Evolutionary conservation across 30 jellyfish, hydroid and myxozoan species (phyloP).

Genomic region (Aurelia coerulea): DNA sequence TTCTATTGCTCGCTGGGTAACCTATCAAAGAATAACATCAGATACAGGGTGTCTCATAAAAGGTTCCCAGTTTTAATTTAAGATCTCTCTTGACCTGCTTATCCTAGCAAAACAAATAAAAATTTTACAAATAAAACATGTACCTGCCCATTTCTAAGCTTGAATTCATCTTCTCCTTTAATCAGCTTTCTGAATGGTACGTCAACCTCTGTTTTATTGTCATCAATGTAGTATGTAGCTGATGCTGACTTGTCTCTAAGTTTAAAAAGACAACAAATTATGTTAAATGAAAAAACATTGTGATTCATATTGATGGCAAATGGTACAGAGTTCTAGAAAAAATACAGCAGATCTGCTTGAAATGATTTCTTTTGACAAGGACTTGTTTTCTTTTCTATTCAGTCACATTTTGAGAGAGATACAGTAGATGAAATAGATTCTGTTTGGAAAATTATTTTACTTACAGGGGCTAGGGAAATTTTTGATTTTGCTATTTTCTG

Average conservation of each 20-base stretch:
- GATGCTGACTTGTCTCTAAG: conserved; percentile 84
- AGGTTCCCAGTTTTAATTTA: too few relatives aligned
- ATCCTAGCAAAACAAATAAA: too few relatives aligned
- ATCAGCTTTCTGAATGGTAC: conserved; percentile 25
- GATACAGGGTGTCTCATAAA: not conserved
- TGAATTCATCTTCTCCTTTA: conserved; percentile 57
- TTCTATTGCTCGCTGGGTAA: conserved; percentile 63
- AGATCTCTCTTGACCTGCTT: too few relatives aligned
- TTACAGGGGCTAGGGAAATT: too few relatives aligned
- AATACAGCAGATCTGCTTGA: too few relatives aligned
- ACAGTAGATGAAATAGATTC: too few relatives aligned
- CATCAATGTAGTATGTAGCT: conserved; percentile 68
- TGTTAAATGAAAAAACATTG: not conserved
- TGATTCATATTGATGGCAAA: too few relatives aligned
- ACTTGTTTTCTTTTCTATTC: not conserved
- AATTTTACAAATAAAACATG: too few relatives aligned
- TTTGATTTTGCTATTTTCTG: too few relatives aligned
- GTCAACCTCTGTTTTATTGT: conserved; percentile 11
- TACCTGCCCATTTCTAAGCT: conserved; percentile 71
- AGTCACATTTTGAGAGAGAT: not conserved
- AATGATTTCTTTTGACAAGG: too few relatives aligned
- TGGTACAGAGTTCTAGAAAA: too few relatives aligned
- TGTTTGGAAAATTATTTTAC: too few relatives aligned
- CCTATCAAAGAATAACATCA: conserved; percentile 22
- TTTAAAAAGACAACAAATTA: not conserved